Percentiles rank a stretch among this genome's conserved stretches.
Conservation (phyloP, 2,888 invertebrate species). For the Ichneumon xanthorius region DNA sequence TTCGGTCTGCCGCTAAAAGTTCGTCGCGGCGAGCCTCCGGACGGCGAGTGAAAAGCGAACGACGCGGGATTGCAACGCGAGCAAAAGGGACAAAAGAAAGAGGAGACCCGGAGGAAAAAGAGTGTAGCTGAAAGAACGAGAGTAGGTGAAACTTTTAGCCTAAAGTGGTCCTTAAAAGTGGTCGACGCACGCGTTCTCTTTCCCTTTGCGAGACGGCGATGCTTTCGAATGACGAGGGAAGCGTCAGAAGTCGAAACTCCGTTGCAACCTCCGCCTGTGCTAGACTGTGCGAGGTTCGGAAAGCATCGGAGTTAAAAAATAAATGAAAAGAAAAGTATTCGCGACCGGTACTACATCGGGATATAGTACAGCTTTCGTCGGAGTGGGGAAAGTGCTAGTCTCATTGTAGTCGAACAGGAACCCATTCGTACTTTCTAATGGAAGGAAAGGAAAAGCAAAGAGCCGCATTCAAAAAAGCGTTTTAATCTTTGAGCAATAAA, state of each 20-base stretch:
- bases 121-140: slow-evolving; percentile 60
- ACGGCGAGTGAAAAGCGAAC: slow-evolving; percentile 28
- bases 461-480: background rate
- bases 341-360: slow-evolving; percentile 22
- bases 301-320: slow-evolving; percentile 45
- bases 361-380: slow-evolving; percentile 30
- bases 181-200: slow-evolving; percentile 65
- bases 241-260: slow-evolving; percentile 80
- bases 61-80: slow-evolving; percentile 15
- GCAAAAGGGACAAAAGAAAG: slow-evolving; percentile 46
- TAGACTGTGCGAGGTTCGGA: slow-evolving; percentile 54
- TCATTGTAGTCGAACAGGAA: slow-evolving; percentile 17
- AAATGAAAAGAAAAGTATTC: slow-evolving; percentile 38
- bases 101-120: slow-evolving; percentile 54
- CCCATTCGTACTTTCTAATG: background rate
- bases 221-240: slow-evolving; percentile 72
- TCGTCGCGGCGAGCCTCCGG: slow-evolving; percentile 27
- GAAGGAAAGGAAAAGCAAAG: slow-evolving; percentile 5
- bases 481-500: slow-evolving; percentile 8
- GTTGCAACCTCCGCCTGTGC: slow-evolving; percentile 61
- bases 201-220: slow-evolving; percentile 65
- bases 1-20: slow-evolving; percentile 60
- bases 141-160: slow-evolving; percentile 77
- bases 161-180: slow-evolving; percentile 76
- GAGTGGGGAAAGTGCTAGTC: slow-evolving; percentile 53